Evolutionary conservation across 2,888 invertebrate genomes (phyloP), one percentile per base, ranked within the genome.

Genomic region (Stramonita haemastoma): DNA sequence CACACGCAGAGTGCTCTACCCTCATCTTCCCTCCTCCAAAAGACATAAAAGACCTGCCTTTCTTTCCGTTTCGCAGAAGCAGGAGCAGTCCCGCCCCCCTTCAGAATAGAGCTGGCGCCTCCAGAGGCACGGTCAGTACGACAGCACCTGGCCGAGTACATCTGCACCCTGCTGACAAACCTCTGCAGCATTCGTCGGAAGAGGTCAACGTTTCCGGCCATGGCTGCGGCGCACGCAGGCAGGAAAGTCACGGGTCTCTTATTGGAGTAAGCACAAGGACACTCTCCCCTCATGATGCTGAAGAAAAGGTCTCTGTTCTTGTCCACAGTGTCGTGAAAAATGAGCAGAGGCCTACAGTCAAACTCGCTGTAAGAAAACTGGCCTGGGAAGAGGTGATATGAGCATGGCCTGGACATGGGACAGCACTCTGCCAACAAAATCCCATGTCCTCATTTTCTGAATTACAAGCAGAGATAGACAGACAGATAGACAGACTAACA

Each of bases 181-280:
- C 26, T 34, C 32, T 66, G 26, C 32, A 66, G 26, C 86, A 86
- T 66, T 36, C n/a, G 36, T 70, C 86, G 86, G 86, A 86, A 86
- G 26, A 86, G 70, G 11, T 66, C 70, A 8, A 86, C 19, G 86
- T 86, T 86, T 86, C 70, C 36, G 70, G 86, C 86, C 22, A 70
- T 70, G 11, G 70, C 70, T 8, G 86, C 86, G 70, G 86, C 86
- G 86, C 86, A 86, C 36, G 86, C 86, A 36, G 86, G 86, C 86
- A 86, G 70, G 70, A 86, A 86, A 36, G n/a, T 11, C 15, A 73
- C 26, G 57, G 29, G 19, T 15, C 2, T 17, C 5, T 15, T 11
- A 6, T 15, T 29, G 15, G 5, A 2, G 46, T 4, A 29, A 13
- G 26, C 1, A 36, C 86, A 86, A 5, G 26, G 32, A 29, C 86